Percentiles rank a stretch among this genome's conserved stretches.
Conservation (phyloP, 2,888 invertebrate genomes). For the Arenicola marina region DNA sequence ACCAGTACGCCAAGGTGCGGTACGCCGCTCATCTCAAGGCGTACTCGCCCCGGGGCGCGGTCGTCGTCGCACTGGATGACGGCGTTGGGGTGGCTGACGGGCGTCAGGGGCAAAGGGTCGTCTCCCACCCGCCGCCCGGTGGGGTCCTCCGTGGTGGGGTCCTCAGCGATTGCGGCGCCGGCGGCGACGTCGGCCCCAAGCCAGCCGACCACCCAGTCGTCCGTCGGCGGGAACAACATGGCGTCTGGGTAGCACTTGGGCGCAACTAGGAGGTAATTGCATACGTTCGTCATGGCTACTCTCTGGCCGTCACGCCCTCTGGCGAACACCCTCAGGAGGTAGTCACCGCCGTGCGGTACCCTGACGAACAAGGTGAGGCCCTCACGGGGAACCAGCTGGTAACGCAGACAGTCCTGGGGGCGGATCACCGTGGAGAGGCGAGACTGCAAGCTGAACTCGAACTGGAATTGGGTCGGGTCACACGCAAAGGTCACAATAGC, state of each 20-base stretch:
- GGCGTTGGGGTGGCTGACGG: neutral
- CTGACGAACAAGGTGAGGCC: neutral
- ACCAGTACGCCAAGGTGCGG: neutral
- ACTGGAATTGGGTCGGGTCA: neutral
- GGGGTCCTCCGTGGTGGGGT: no score
- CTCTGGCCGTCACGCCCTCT: neutral
- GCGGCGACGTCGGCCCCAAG: neutral
- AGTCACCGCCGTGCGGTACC: neutral
- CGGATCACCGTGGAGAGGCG: no score
- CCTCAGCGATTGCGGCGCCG: no score
- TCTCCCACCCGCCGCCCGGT: no score
- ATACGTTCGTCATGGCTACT: neutral
- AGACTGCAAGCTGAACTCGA: neutral
- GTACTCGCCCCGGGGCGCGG: neutral
- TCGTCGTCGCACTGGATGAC: neutral
- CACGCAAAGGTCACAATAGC: neutral
- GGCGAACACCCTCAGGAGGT: neutral
- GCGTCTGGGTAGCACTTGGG: neutral
- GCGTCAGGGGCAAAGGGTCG: neutral
- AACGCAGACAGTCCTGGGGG: neutral
- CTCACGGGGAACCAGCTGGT: neutral
- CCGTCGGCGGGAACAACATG: neutral
- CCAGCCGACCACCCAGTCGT: neutral
- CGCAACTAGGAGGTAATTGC: neutral
- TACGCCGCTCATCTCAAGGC: neutral